phyloP scores from a whole-genome alignment of 2,888 invertebrate species.

The Sericinus montela region DNA sequence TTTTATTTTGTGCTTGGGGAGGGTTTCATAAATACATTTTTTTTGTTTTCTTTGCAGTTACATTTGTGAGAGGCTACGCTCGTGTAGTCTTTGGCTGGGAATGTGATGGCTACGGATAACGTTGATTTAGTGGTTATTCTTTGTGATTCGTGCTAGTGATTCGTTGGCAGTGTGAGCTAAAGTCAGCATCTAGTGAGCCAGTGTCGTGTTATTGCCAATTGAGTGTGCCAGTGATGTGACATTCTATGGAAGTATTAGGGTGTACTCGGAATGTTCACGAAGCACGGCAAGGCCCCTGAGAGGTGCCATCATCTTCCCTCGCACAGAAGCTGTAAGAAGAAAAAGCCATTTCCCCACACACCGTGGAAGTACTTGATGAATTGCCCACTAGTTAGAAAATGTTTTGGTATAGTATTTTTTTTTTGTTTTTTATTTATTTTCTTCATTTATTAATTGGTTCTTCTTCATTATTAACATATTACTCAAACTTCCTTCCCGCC shows the following conservation, averaged over 20 bases:
- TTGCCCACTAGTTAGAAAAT: conserved; percentile 80
- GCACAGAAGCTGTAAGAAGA: conserved; percentile 72
- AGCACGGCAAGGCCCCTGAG: conserved; percentile 72
- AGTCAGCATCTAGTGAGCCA: conserved; percentile 34
- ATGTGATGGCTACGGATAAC: conserved; percentile 70
- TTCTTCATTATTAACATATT: neutral
- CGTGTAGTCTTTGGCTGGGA: conserved; percentile 55
- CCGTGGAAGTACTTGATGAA: conserved; percentile 80
- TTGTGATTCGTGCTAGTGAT: conserved; percentile 60
- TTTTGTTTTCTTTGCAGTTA: conserved; percentile 75
- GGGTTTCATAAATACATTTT: conserved; percentile 46
- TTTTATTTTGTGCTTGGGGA: conserved; percentile 35
- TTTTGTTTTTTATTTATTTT: conserved; percentile 37
- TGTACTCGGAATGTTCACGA: conserved; percentile 74
- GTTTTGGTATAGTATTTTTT: conserved; percentile 76
- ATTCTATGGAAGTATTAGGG: conserved; percentile 68
- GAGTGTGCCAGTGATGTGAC: conserved; percentile 70
- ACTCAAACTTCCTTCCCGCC: too few species aligned
- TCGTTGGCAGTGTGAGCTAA: conserved; percentile 32
- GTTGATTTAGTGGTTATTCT: conserved; percentile 52
- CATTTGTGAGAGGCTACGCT: conserved; percentile 50
- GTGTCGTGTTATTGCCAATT: conserved; percentile 44
- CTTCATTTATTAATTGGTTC: conserved; percentile 7
- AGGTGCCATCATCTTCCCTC: conserved; percentile 64
- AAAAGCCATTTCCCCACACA: conserved; percentile 72